Base-by-base conservation (phyloP, 1,140 invertebrate genomes). In the Dinoponera quadriceps region DNA sequence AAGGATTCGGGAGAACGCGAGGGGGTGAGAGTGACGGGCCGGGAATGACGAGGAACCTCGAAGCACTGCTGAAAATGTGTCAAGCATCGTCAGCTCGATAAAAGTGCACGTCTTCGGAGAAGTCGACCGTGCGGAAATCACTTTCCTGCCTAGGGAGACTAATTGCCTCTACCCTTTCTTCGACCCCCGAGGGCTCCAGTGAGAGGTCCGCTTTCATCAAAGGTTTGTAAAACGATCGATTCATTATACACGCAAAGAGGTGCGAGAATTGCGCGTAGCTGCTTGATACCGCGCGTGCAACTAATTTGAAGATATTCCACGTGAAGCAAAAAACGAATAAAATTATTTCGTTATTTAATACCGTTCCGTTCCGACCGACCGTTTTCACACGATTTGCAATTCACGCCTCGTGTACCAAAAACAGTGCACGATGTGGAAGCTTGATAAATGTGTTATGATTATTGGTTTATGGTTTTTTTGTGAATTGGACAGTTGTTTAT, bases 51-150 rank as follows among this genome's bases (percentile, higher is more conserved):
- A 68, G 63, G 75, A 81, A 66, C 87, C 82, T 72, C 65, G 48
- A 74, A 25, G 29, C 51, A 73, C n/a, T 73, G 57, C 48, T 18
- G 62, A 9, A 86, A 88, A 88, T 88, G 84, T 78, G 77, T 89
- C 87, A 88, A 89, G 87, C 54, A 82, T 73, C 85, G 84, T 49
- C 84, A 51, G 87, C 84, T 86, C 86, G 87, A 84, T 89, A 83
- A 84, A 78, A 88, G 80, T 85, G 87, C 65, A 57, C 86, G 73
- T 68, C 71, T 44, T 49, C 54, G 48, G 62, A 63, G 74, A 88
- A 74, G 51, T 72, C 59, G 78, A 44, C 59, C 72, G 80, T 62
- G 55, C 80, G 73, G 65, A 88, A 88, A 88, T 85, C 84, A 66
- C 80, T 87, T 85, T 82, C 29, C 82, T 69, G 44, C 59, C 86